phyloP scores from a whole-genome alignment of 1,140 invertebrate genomes.

The Musca domestica region DNA sequence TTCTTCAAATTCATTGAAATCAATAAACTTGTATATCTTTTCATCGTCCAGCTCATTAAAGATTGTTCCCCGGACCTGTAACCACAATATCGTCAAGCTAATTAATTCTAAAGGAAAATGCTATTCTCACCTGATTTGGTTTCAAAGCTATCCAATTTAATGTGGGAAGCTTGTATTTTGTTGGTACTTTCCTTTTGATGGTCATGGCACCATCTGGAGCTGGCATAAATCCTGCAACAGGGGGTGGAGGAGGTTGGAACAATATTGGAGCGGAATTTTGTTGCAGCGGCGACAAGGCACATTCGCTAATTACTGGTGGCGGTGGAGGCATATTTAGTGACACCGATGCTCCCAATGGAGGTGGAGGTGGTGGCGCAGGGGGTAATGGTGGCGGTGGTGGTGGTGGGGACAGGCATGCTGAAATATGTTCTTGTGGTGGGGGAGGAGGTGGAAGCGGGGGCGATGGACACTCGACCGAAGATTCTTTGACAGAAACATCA shows the following conservation, averaged over 20 bases:
- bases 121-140: conserved; percentile 78
- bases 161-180: conserved; percentile 96
- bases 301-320: neutral
- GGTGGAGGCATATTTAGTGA: conserved; percentile 22
- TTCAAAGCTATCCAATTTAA: conserved; percentile 98
- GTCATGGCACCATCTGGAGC: conserved; percentile 88
- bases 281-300: conserved; percentile 30
- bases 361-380: conserved; percentile 57
- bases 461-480: conserved; percentile 23
- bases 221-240: conserved; percentile 68
- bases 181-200: conserved; percentile 94
- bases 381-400: conserved; percentile 55
- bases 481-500: neutral
- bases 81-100: neutral
- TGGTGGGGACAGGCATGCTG: conserved; percentile 55
- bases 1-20: conserved; percentile 94
- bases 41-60: conserved; percentile 99
- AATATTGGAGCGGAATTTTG: conserved; percentile 57
- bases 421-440: conserved; percentile 48
- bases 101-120: neutral
- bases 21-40: conserved; percentile 81
- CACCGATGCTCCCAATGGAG: conserved; percentile 54
- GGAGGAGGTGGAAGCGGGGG: conserved; percentile 41
- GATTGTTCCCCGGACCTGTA: conserved; percentile 93
- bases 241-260: conserved; percentile 58